Conservation (phyloP, 2,113 vertebrate genomes). For the Peromyscus polionotus region DNA sequence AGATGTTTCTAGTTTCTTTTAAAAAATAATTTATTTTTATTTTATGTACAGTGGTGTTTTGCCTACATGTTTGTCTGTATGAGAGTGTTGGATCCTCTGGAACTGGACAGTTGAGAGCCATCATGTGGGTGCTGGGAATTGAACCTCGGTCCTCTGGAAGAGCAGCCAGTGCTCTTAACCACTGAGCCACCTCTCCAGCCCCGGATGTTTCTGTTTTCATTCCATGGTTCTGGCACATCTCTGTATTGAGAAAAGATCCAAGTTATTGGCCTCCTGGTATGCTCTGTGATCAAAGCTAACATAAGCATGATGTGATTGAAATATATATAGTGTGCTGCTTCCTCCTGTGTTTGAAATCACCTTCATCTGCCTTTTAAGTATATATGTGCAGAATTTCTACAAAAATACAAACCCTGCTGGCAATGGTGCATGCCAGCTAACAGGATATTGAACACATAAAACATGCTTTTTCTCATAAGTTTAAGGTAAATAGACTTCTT, state of each 20-base stretch:
- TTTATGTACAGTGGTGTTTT: neutral
- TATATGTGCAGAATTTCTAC: neutral
- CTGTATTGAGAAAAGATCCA: neutral
- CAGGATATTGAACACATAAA: neutral
- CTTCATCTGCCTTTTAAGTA: slow-evolving; percentile 48
- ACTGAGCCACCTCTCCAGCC: neutral
- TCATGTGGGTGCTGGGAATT: neutral
- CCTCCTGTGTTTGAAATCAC: neutral
- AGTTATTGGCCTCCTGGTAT: neutral
- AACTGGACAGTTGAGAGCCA: neutral
- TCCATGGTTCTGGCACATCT: slow-evolving; percentile 35
- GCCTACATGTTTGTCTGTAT: neutral
- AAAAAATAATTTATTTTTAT: neutral
- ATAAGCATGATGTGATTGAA: slow-evolving; percentile 4
- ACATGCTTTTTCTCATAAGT: slow-evolving; percentile 1
- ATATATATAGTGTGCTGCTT: neutral
- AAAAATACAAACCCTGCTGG: neutral
- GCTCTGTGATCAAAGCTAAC: neutral
- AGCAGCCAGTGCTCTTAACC: neutral
- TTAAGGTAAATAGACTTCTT: neutral
- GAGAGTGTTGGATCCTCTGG: neutral
- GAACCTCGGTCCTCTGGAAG: neutral
- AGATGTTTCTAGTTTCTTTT: neutral
- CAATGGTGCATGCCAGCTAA: neutral
- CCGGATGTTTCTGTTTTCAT: neutral